Evolutionary conservation across 1,140 invertebrate genomes (phyloP).

Genomic region (Drosophila sp.): DNA sequence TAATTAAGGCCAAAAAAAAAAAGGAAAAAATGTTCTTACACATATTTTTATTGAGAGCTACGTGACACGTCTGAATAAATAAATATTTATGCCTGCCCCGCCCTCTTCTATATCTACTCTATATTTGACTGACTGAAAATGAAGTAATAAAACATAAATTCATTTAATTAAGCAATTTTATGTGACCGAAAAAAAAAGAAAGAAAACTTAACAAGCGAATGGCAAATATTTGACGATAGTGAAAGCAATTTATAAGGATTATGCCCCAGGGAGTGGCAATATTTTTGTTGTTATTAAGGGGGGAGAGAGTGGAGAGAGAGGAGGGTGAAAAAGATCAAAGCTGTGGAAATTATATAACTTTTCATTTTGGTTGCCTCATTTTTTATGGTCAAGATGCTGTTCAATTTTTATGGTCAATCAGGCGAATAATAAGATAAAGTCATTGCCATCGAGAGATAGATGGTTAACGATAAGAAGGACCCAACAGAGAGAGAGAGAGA

Average conservation of each 20-base stretch:
- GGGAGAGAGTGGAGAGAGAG: background rate
- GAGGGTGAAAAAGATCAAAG: constrained; percentile 56
- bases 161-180: constrained; percentile 79
- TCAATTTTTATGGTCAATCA: constrained; percentile 74
- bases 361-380: constrained; percentile 39
- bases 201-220: constrained; percentile 51
- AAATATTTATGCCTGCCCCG: constrained; percentile 17
- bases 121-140: constrained; percentile 62
- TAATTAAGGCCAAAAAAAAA: constrained; percentile 59
- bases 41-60: constrained; percentile 58
- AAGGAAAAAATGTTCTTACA: constrained; percentile 20
- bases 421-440: constrained; percentile 75
- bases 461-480: constrained; percentile 1
- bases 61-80: constrained; percentile 71
- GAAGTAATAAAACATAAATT: constrained; percentile 70
- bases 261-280: constrained; percentile 66
- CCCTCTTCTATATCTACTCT: constrained; percentile 16
- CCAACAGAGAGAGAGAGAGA: constrained; percentile 6
- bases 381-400: constrained; percentile 58
- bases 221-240: constrained; percentile 56
- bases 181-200: constrained; percentile 51
- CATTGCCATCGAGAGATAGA: constrained; percentile 39
- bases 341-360: constrained; percentile 67
- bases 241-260: constrained; percentile 68
- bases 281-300: constrained; percentile 53